A percentile compares a stretch with the other conserved stretches of the same genome.
phyloP scores from a whole-genome alignment of 2,797 vertebrate genomes.

The Borostomias antarcticus region DNA sequence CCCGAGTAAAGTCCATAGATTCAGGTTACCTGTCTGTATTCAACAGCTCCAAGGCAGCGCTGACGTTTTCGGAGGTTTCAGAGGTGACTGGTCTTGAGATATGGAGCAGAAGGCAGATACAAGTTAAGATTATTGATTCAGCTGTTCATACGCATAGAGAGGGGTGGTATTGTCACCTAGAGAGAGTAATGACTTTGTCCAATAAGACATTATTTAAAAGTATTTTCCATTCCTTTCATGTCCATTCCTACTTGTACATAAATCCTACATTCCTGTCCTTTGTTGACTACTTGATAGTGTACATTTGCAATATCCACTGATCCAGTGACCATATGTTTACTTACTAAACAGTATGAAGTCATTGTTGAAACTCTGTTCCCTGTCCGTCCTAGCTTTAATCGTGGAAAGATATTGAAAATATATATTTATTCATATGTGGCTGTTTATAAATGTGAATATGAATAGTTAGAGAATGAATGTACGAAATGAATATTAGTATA shows the following conservation, averaged over 20 bases:
- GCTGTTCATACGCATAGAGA: too few species aligned
- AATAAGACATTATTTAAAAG: neutral
- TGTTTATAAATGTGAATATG: constrained; percentile 83
- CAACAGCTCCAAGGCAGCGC: too few species aligned
- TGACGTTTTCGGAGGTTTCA: too few species aligned
- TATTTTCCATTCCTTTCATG: neutral
- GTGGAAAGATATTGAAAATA: constrained; percentile 65
- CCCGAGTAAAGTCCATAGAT: too few species aligned
- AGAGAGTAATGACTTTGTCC: neutral
- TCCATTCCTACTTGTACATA: constrained; percentile 48
- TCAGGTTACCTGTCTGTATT: too few species aligned
- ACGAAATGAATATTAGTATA: constrained; percentile 81
- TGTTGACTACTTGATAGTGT: constrained; percentile 66
- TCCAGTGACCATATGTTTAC: constrained; percentile 46
- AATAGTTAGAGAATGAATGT: constrained; percentile 85
- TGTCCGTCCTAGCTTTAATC: constrained; percentile 70
- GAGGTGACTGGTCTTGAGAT: too few species aligned
- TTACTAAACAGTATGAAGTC: constrained; percentile 46
- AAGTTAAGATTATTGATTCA: too few species aligned
- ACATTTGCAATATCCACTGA: constrained; percentile 59
- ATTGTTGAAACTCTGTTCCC: constrained; percentile 33
- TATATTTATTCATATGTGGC: constrained; percentile 65
- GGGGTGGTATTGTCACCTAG: too few species aligned
- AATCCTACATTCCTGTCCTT: constrained; percentile 58
- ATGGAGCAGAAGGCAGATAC: too few species aligned